Base-by-base conservation (phyloP, 2,888 invertebrate genomes). In the Drepana falcataria region DNA sequence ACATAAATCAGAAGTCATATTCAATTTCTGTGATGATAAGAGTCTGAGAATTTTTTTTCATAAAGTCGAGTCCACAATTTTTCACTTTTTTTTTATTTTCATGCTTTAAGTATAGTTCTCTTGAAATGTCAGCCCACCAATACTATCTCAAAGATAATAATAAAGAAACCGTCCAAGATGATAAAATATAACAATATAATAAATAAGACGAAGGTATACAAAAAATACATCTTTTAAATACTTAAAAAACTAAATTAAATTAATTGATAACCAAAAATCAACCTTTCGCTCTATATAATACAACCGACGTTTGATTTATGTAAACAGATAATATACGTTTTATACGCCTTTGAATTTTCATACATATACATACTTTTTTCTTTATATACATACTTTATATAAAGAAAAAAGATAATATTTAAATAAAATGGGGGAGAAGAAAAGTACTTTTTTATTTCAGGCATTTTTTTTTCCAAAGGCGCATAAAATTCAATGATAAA, bases 201-300 rank as follows among this genome's bases (percentile, higher is more conserved):
- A 87, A 87, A 87, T 86, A 87, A 80, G 69, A 83, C 77, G 79
- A 81, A 84, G 84, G 83, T 75, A 83, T 80, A 83, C 81, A 85
- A 84, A 85, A 87, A 85, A 82, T 87, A 82, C 37, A 80, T 83
- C 82, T 83, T 81, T 83, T 87, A 86, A 88, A 88, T 88, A 89
- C 86, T 85, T 89, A 89, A 67, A 59, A 68, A 71, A 84, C 85
- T 84, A 81, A 51, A 51, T 51, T 51, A 51, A 51, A 51, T 73
- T 82, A 79, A 80, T 79, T 53, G 58, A 60, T 68, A 70, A 73
- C 66, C 64, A 66, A 66, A 64, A 65, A 64, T 69, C 69, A 73
- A 70, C 67, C 66, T 62, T 66, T 70, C 68, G 68, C 68, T 66
- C 61, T 59, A 59, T 65, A 41, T 51, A 40, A 51, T 51, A 66